Evolutionary conservation across 2,888 invertebrate species (phyloP).

Genomic region (Chalcis sispes): DNA sequence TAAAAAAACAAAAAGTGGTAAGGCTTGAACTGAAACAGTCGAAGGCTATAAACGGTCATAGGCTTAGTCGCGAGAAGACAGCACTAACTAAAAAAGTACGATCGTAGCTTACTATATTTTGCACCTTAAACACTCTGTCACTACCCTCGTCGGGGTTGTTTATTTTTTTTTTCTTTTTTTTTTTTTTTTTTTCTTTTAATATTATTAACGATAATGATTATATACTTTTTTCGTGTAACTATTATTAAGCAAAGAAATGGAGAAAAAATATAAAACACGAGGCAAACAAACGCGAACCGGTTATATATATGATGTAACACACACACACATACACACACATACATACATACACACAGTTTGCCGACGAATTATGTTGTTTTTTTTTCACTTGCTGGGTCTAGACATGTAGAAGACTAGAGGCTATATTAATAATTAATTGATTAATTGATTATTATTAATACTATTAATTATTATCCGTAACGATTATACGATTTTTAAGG

Average conservation of each 20-base stretch:
- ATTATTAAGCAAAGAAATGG: conserved; percentile 10
- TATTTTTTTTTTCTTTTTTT: conserved; percentile 28
- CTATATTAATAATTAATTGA: conserved; percentile 69
- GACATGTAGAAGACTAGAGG: conserved; percentile 74
- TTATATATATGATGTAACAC: conserved; percentile 24
- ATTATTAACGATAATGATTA: conserved; percentile 25
- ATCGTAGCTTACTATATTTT: conserved; percentile 73
- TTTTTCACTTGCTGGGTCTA: conserved; percentile 72
- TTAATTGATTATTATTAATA: conserved; percentile 66
- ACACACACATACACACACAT: not conserved
- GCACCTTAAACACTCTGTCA: conserved; percentile 70
- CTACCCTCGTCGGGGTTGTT: conserved; percentile 56
- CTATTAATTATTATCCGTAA: conserved; percentile 59
- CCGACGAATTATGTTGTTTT: conserved; percentile 58
- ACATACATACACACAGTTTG: not conserved
- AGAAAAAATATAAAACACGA: conserved; percentile 57
- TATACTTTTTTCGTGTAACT: conserved; percentile 37
- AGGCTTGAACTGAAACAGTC: conserved; percentile 53
- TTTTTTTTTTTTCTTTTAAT: conserved; percentile 28
- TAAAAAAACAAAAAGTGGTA: conserved; percentile 34
- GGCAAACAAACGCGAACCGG: conserved; percentile 26
- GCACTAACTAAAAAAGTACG: conserved; percentile 65
- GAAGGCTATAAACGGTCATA: conserved; percentile 60
- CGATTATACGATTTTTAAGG: conserved; percentile 31
- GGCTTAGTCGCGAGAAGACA: conserved; percentile 69